Conservation (phyloP, 2,113 vertebrate genomes). For the Centrocercus urophasianus region DNA sequence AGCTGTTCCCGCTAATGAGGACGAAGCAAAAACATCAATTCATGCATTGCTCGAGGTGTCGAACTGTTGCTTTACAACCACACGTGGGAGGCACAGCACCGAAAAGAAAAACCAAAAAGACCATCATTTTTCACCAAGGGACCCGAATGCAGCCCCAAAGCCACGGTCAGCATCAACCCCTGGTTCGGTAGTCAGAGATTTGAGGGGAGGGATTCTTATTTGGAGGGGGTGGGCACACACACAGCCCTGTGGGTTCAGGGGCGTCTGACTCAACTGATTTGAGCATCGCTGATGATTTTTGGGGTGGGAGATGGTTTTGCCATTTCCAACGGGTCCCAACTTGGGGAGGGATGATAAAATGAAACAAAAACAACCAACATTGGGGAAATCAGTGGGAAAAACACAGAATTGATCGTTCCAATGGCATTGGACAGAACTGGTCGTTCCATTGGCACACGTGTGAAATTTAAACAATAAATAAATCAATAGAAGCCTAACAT, state of each 20-base stretch:
- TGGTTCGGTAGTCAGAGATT: not conserved
- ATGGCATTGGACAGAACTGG: no score
- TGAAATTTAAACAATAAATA: not conserved
- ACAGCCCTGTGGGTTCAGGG: not conserved
- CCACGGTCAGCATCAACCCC: no score
- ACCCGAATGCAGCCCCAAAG: not conserved
- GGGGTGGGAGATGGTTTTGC: not conserved
- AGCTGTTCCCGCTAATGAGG: not conserved
- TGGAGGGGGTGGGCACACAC: not conserved
- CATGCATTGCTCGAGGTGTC: conserved; percentile 9
- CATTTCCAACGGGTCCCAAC: not conserved
- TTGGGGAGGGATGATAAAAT: not conserved
- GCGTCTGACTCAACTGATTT: fast-evolving
- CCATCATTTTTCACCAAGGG: not conserved
- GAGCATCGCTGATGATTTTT: not conserved
- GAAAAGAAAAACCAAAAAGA: not conserved
- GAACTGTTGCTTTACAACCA: conserved; percentile 43
- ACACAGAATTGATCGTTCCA: no score
- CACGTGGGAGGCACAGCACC: conserved; percentile 22
- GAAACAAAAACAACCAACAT: not conserved
- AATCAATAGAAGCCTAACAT: not conserved
- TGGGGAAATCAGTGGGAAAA: no score
- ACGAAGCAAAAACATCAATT: conserved; percentile 23
- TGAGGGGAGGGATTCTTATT: not conserved
- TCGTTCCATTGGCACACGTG: no score